A percentile compares a stretch with the other conserved stretches of the same genome.
Evolutionary conservation across 2,888 invertebrate genomes (phyloP).

Genomic region (Tetranychus truncatus): DNA sequence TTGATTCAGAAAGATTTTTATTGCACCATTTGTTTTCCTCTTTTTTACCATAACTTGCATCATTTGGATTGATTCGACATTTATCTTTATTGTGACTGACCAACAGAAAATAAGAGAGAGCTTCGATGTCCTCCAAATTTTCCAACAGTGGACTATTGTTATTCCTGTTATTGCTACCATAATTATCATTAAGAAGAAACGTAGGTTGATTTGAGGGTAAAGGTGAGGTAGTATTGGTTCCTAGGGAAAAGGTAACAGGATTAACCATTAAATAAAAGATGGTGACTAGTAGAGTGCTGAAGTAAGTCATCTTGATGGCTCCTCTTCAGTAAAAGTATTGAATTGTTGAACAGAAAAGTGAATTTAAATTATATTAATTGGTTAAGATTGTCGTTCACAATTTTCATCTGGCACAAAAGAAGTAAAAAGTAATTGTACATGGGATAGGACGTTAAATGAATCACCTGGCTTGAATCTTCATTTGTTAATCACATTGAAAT

Average conservation of each 20-base stretch:
- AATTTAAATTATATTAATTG: too few species aligned
- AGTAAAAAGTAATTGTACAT: too few species aligned
- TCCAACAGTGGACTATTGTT: constrained; percentile 3
- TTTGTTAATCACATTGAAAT: too few species aligned
- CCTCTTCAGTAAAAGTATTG: background rate
- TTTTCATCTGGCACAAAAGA: too few species aligned
- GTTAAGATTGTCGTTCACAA: too few species aligned
- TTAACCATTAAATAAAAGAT: background rate
- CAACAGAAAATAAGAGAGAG: constrained; percentile 19
- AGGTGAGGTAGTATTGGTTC: background rate
- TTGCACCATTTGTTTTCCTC: background rate
- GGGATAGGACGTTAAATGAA: too few species aligned
- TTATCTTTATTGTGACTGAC: background rate
- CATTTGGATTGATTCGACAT: background rate
- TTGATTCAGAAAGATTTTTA: constrained; percentile 5
- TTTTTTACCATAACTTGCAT: background rate
- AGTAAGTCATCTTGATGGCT: background rate
- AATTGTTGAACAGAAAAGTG: too few species aligned
- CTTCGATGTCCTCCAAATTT: constrained; percentile 21
- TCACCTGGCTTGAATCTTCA: too few species aligned
- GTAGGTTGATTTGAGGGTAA: background rate
- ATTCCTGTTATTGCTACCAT: background rate
- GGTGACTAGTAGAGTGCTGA: background rate
- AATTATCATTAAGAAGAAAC: background rate
- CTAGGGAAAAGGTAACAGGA: background rate